Percentiles rank a stretch among this genome's conserved stretches.
Evolutionary conservation across 2,113 vertebrate genomes (phyloP).

Genomic region (Accipiter virgatus): DNA sequence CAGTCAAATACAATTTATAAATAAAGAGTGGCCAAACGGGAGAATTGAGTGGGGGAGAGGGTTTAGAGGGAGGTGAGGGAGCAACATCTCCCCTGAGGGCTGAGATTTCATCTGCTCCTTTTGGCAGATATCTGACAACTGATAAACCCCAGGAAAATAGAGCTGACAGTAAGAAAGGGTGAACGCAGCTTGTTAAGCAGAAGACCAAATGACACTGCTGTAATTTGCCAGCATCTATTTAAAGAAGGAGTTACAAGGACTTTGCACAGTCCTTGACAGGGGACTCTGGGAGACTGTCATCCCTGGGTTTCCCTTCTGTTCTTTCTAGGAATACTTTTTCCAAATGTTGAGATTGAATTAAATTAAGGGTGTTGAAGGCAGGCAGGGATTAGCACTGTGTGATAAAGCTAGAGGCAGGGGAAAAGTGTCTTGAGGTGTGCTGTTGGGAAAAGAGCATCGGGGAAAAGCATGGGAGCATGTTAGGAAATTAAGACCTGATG

Average conservation of each 20-base stretch:
- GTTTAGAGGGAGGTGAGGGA: neutral
- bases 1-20: conserved; percentile 21
- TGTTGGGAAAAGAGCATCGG: neutral
- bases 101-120: conserved; percentile 47
- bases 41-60: neutral
- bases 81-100: neutral
- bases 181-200: conserved; percentile 48
- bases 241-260: conserved; percentile 38
- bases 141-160: conserved; percentile 28
- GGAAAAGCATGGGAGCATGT: fast-evolving
- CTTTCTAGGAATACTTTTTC: neutral
- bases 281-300: neutral
- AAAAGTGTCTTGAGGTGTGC: neutral
- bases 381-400: neutral
- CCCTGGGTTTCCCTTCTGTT: neutral
- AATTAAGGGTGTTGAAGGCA: neutral
- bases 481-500: neutral
- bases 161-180: conserved; percentile 42
- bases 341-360: neutral
- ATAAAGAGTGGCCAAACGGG: neutral
- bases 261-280: conserved; percentile 21
- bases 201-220: conserved; percentile 38
- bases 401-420: neutral
- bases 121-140: conserved; percentile 50
- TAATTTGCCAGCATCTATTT: conserved; percentile 53